These are phyloP conservation scores for Dipus sagitta DNA, from an alignment of 2,797 vertebrate species.

Conservation along the genomic window DNA sequence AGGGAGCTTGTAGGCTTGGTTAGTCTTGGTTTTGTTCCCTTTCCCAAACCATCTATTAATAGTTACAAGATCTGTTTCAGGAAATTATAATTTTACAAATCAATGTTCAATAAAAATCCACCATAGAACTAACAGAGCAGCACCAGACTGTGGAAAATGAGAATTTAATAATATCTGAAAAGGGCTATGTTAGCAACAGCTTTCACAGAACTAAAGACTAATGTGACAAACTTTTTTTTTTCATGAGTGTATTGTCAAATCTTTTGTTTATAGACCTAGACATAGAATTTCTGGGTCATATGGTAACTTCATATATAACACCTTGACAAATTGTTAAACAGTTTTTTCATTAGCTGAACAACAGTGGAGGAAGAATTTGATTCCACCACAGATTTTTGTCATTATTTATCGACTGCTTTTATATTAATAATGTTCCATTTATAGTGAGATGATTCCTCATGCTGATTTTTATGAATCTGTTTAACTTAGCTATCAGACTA, in stretches of 20 bases:
- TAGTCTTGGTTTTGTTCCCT: background rate
- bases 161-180: background rate
- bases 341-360: background rate
- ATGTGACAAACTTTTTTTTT: background rate
- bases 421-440: background rate
- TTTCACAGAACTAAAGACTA: background rate
- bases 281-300: background rate
- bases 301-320: background rate
- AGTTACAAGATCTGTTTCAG: slow-evolving; percentile 3
- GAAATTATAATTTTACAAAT: background rate
- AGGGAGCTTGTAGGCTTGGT: background rate
- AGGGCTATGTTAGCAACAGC: background rate
- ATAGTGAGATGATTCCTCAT: background rate
- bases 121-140: background rate
- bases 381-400: background rate
- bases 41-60: background rate
- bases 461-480: slow-evolving; percentile 5
- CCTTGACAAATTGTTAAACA: background rate
- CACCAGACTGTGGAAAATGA: background rate
- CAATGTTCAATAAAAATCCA: background rate
- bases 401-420: background rate
- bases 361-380: background rate
- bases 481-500: slow-evolving; percentile 24
- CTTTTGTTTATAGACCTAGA: background rate
- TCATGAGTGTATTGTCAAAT: background rate